These are phyloP conservation scores for Lasiurus cinereus DNA, from an alignment of 2,113 vertebrate species.

Conservation along the genomic window DNA sequence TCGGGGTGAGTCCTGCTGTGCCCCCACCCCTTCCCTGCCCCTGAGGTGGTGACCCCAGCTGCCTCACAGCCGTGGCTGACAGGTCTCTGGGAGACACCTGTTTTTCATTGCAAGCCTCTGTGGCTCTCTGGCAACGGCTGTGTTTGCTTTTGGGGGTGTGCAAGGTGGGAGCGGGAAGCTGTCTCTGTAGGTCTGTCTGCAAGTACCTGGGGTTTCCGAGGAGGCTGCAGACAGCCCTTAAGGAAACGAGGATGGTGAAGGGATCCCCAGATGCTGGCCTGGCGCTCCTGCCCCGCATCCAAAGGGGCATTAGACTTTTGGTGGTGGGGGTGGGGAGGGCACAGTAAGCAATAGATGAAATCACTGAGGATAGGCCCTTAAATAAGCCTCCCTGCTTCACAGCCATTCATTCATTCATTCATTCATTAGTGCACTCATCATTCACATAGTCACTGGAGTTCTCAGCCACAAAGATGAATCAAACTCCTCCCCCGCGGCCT, in stretches of 20 bases:
- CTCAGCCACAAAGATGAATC: not conserved
- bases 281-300: not conserved
- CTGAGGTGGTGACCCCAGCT: slow-evolving; percentile 26
- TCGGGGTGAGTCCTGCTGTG: not conserved
- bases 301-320: not conserved
- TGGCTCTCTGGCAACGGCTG: slow-evolving; percentile 64
- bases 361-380: not conserved
- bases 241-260: not conserved
- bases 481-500: too few species aligned
- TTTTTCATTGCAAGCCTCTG: slow-evolving; percentile 74
- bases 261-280: not conserved
- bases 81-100: slow-evolving; percentile 73
- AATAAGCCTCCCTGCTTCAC: not conserved
- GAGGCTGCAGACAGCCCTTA: not conserved
- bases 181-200: slow-evolving; percentile 59
- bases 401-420: not conserved
- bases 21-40: not conserved
- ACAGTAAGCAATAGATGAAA: not conserved
- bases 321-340: not conserved
- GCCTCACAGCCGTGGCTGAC: not conserved
- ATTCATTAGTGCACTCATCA: not conserved
- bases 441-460: not conserved
- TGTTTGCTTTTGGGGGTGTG: slow-evolving; percentile 46
- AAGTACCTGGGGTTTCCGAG: not conserved
- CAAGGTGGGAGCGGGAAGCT: not conserved